These are phyloP conservation scores for Drosophila micromelanica DNA, from an alignment of 1,140 invertebrate species.

Conservation along the genomic window DNA sequence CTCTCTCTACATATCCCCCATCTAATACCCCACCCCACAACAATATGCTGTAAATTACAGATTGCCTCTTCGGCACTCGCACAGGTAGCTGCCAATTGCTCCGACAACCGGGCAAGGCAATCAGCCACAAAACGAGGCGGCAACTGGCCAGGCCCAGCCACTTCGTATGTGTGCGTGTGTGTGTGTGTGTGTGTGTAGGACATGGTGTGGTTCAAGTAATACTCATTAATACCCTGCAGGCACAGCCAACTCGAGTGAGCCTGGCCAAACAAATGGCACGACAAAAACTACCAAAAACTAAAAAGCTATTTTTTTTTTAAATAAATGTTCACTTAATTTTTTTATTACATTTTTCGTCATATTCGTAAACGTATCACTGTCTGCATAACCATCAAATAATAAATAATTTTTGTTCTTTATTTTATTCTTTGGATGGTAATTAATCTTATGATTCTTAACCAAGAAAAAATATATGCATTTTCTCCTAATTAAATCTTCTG, in stretches of 20 bases:
- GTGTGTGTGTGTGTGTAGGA: neutral
- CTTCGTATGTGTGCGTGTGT: neutral
- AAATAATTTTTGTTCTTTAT: neutral
- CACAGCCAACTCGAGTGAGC: neutral
- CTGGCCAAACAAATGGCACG: neutral
- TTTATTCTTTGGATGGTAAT: too few relatives aligned
- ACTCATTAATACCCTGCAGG: slow-evolving; percentile 41
- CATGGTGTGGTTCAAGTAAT: slow-evolving; percentile 7
- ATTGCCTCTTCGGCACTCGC: neutral
- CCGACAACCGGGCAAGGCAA: slow-evolving; percentile 35
- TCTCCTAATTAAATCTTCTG: too few relatives aligned
- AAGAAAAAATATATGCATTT: too few relatives aligned
- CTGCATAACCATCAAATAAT: neutral
- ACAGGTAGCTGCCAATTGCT: slow-evolving; percentile 36
- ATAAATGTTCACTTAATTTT: too few relatives aligned
- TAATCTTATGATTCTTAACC: too few relatives aligned
- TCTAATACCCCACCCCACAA: neutral
- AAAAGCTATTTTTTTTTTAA: neutral
- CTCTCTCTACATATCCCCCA: too few relatives aligned
- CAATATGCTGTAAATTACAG: slow-evolving; percentile 47
- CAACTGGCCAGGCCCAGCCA: slow-evolving; percentile 20
- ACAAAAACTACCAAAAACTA: too few relatives aligned
- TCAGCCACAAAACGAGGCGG: slow-evolving; percentile 48
- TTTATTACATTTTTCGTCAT: too few relatives aligned
- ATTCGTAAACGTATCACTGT: slow-evolving; percentile 2